Evolutionary conservation across 2,888 invertebrate species (phyloP).

Genomic region (Vannuccia rotundouncinata): DNA sequence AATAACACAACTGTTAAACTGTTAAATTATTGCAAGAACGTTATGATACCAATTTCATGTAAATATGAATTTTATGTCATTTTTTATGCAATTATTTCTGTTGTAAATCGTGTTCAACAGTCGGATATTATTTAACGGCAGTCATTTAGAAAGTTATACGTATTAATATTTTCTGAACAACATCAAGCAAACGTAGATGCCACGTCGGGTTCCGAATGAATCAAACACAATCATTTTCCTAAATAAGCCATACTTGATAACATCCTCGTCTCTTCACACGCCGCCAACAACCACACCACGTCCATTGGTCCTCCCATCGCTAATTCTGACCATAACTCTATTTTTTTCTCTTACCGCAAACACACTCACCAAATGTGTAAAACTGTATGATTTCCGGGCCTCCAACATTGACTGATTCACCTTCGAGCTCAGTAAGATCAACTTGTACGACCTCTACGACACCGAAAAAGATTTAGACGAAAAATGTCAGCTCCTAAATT

Average conservation of each 20-base stretch:
- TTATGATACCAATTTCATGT: too few species aligned
- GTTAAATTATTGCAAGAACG: too few species aligned
- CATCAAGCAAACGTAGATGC: too few species aligned
- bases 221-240: too few species aligned
- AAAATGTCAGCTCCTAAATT: slow-evolving; percentile 8
- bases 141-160: too few species aligned
- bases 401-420: neutral
- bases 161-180: too few species aligned
- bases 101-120: too few species aligned
- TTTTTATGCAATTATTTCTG: too few species aligned
- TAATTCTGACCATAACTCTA: neutral
- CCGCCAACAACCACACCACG: neutral
- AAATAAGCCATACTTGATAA: neutral
- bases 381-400: neutral
- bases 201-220: too few species aligned
- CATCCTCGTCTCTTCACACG: neutral
- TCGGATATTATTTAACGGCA: too few species aligned
- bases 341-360: neutral
- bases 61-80: too few species aligned
- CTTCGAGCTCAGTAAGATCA: neutral
- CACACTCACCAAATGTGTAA: neutral
- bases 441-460: neutral
- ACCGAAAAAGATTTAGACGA: slow-evolving; percentile 10
- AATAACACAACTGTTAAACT: too few species aligned
- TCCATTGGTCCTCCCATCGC: neutral